Evolutionary conservation across 2,888 invertebrate species (phyloP).

Genomic region (Andrena camellia): DNA sequence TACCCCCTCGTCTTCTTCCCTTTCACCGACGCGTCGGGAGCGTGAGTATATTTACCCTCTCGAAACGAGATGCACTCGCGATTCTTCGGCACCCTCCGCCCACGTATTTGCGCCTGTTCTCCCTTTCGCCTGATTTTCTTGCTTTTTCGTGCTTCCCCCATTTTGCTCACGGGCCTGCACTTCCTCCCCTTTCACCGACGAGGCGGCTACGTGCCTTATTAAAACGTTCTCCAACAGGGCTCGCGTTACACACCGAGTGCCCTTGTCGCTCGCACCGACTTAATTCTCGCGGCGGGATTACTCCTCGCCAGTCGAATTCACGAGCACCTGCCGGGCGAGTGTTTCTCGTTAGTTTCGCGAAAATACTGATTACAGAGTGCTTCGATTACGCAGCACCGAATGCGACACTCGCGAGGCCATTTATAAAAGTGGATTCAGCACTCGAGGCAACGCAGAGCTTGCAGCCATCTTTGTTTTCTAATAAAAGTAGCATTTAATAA

Average conservation of each 20-base stretch:
- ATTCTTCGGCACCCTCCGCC: constrained; percentile 34
- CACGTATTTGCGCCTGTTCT: constrained; percentile 13
- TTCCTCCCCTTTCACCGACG: constrained; percentile 53
- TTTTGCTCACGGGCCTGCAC: constrained; percentile 38
- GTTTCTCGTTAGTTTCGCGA: not conserved
- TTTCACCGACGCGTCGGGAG: constrained; percentile 53
- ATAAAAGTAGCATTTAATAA: too few species aligned
- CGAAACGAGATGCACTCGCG: constrained; percentile 58
- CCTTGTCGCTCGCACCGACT: constrained; percentile 42
- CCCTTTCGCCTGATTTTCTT: constrained; percentile 19
- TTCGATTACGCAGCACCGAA: too few species aligned
- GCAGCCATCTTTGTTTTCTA: too few species aligned
- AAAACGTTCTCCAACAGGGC: constrained; percentile 65
- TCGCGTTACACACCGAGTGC: constrained; percentile 30
- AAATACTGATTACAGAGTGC: not conserved
- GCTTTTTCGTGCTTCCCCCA: constrained; percentile 17
- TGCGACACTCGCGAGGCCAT: too few species aligned
- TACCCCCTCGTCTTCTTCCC: not conserved
- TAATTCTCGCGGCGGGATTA: constrained; percentile 38
- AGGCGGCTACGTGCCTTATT: constrained; percentile 71
- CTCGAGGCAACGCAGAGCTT: too few species aligned
- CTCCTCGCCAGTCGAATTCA: constrained; percentile 27
- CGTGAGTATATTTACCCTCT: constrained; percentile 64
- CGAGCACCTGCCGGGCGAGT: not conserved
- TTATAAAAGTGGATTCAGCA: too few species aligned